phyloP scores from a whole-genome alignment of 2,888 invertebrate species.

The Minunthozetes semirufus region DNA sequence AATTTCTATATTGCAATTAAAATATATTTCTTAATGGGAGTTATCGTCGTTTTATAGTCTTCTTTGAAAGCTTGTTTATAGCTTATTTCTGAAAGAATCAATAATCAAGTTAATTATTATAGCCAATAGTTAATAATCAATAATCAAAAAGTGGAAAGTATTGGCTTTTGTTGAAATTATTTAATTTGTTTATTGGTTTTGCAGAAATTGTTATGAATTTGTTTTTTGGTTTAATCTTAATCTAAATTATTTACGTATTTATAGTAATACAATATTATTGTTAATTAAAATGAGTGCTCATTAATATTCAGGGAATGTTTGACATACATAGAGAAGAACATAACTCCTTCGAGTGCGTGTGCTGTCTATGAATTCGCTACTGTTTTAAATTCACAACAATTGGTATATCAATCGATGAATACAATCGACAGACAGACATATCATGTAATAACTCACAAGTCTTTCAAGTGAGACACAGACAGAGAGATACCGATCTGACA shows the following conservation, averaged over 20 bases:
- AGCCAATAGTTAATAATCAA: too few species aligned
- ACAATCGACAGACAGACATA: slow-evolving; percentile 44
- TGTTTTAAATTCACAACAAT: slow-evolving; percentile 43
- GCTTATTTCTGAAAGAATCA: too few species aligned
- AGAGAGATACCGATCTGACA: not conserved
- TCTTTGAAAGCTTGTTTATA: too few species aligned
- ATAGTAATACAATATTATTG: not conserved
- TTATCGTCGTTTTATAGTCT: too few species aligned
- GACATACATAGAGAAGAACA: slow-evolving; percentile 43
- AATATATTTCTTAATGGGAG: too few species aligned
- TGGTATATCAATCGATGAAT: slow-evolving; percentile 43
- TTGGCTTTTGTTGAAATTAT: too few species aligned
- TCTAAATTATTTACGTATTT: too few species aligned
- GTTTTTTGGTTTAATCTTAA: too few species aligned
- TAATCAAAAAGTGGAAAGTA: too few species aligned
- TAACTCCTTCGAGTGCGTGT: slow-evolving; percentile 43
- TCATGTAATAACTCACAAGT: slow-evolving; percentile 42
- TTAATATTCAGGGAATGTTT: slow-evolving; percentile 41
- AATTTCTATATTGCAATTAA: too few species aligned
- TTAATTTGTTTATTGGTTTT: not conserved
- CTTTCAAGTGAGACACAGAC: slow-evolving; percentile 36
- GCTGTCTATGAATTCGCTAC: slow-evolving; percentile 44
- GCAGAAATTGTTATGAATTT: not conserved
- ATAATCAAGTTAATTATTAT: too few species aligned
- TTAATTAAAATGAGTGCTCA: not conserved